Percentiles rank a stretch among this genome's conserved stretches.
phyloP scores from a whole-genome alignment of 2,113 vertebrate species.

The Callaeas wilsoni region DNA sequence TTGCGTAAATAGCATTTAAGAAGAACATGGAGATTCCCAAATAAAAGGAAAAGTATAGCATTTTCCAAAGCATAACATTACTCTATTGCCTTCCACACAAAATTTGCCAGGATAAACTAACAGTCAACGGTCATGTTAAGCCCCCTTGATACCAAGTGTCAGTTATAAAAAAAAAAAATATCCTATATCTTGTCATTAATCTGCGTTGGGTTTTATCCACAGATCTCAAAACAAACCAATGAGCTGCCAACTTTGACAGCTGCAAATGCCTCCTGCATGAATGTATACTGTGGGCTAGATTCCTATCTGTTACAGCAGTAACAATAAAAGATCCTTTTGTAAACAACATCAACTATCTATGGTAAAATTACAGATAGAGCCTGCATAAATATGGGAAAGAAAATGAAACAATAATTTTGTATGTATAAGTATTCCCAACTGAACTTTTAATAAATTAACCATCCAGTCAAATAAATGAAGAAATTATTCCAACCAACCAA shows the following conservation, averaged over 20 bases:
- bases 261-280: neutral
- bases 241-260: constrained; percentile 23
- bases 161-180: neutral
- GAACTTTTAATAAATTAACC: neutral
- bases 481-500: neutral
- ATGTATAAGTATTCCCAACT: neutral
- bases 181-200: constrained; percentile 17
- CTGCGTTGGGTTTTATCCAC: neutral
- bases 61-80: neutral
- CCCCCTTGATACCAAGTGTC: neutral
- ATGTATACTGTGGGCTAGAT: constrained; percentile 7
- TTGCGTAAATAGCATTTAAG: neutral
- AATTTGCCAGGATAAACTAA: neutral
- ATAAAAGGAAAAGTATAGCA: neutral
- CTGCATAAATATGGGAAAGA: neutral
- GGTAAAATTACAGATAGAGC: neutral
- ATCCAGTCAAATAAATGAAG: neutral
- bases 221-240: neutral
- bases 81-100: neutral
- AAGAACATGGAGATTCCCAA: neutral
- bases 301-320: neutral
- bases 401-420: neutral
- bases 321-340: neutral
- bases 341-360: neutral
- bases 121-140: neutral